A percentile compares a stretch with the other conserved stretches of the same genome.
phyloP scores from a whole-genome alignment of 2,888 invertebrate genomes.

The Polylopha cassiicola region DNA sequence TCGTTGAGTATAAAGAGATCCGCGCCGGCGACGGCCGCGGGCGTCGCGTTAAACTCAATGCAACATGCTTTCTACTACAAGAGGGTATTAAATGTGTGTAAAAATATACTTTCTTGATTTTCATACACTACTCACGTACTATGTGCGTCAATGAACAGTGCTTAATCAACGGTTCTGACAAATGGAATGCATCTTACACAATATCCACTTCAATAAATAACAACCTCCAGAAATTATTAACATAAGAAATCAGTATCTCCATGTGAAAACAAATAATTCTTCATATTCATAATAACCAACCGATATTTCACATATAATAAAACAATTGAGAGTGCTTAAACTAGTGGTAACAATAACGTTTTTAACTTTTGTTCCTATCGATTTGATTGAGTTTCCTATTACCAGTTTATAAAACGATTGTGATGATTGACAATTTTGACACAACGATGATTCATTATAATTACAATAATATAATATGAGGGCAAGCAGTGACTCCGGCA shows the following conservation, averaged over 20 bases:
- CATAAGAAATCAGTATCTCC: conserved; percentile 49
- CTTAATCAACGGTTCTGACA: conserved; percentile 57
- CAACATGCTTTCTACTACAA: conserved; percentile 39
- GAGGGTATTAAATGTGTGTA: conserved; percentile 50
- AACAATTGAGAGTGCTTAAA: conserved; percentile 67
- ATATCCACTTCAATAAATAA: conserved; percentile 60
- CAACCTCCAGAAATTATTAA: conserved; percentile 54
- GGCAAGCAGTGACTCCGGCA: conserved; percentile 21
- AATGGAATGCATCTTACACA: conserved; percentile 73
- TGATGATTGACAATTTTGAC: too few species aligned
- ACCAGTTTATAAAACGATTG: conserved; percentile 26
- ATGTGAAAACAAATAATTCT: conserved; percentile 49
- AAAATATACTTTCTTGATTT: conserved; percentile 53
- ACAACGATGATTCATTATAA: too few species aligned
- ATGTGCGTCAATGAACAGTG: conserved; percentile 70
- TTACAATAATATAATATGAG: conserved; percentile 12
- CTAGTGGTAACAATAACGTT: conserved; percentile 76
- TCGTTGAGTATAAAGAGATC: conserved; percentile 4
- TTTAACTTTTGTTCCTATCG: conserved; percentile 47
- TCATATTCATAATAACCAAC: conserved; percentile 34
- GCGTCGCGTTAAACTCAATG: conserved; percentile 31
- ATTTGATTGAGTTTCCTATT: conserved; percentile 35
- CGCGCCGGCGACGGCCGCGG: background rate
- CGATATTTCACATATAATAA: conserved; percentile 44
- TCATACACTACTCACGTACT: conserved; percentile 52